These are phyloP conservation scores for Atrichornis clamosus DNA, from an alignment of 2,113 vertebrate species.

Conservation along the genomic window DNA sequence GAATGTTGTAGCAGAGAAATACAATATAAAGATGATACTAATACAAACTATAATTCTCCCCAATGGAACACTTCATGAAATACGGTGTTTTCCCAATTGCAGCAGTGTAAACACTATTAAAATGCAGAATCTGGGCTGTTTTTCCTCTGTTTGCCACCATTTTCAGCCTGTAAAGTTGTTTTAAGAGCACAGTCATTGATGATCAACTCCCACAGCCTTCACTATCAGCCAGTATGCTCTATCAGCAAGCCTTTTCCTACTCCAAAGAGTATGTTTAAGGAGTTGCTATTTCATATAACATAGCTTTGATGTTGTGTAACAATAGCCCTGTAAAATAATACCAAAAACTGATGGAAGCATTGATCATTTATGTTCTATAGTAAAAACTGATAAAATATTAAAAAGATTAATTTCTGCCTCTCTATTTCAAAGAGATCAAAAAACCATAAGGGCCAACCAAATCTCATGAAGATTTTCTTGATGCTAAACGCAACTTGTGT, in stretches of 20 bases:
- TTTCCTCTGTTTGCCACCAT: background rate
- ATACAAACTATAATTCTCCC: background rate
- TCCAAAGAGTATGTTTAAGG: background rate
- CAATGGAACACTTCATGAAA: background rate
- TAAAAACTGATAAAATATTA: background rate
- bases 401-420: background rate
- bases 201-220: background rate
- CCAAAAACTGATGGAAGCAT: background rate
- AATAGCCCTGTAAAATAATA: background rate
- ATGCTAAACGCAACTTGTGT: background rate
- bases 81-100: background rate
- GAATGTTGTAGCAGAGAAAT: background rate
- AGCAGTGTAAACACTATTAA: background rate
- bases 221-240: background rate
- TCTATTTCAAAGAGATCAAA: background rate
- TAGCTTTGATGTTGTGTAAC: background rate
- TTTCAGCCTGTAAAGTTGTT: background rate
- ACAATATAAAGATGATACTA: background rate
- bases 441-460: background rate
- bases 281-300: background rate
- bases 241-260: constrained; percentile 5
- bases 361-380: background rate
- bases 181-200: background rate
- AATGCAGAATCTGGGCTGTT: background rate
- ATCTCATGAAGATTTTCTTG: background rate